Percentiles rank a stretch among this genome's conserved stretches.
Evolutionary conservation across 2,888 invertebrate genomes (phyloP).

Genomic region (Cataglyphis altisquamis): DNA sequence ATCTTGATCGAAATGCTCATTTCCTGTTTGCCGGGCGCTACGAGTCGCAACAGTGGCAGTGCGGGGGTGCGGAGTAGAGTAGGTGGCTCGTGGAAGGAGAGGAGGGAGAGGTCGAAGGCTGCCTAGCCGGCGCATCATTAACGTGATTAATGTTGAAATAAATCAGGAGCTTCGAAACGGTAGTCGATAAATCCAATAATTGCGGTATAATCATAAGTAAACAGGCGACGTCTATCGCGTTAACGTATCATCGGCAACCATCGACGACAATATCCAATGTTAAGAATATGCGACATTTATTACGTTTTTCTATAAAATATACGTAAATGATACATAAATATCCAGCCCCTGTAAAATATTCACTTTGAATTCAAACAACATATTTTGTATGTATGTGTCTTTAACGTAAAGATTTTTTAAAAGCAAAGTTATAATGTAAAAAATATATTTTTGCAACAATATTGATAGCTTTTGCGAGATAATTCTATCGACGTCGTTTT

Average conservation of each 20-base stretch:
- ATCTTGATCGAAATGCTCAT: constrained; percentile 85
- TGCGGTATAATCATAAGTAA: constrained; percentile 86
- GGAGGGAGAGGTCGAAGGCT: constrained; percentile 76
- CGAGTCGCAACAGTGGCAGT: constrained; percentile 66
- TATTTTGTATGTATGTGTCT: not conserved
- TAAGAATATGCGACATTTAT: constrained; percentile 26
- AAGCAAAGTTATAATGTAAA: not conserved
- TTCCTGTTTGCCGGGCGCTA: constrained; percentile 82
- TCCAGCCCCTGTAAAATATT: not conserved
- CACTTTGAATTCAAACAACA: not conserved
- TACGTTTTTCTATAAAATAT: constrained; percentile 10
- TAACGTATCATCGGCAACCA: constrained; percentile 73
- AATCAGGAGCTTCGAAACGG: constrained; percentile 84
- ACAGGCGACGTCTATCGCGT: constrained; percentile 78
- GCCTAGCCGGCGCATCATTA: constrained; percentile 84
- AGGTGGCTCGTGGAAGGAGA: constrained; percentile 72
- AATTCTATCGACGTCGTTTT: constrained; percentile 23
- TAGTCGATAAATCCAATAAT: constrained; percentile 86
- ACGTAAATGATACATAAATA: not conserved
- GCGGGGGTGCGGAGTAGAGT: constrained; percentile 71
- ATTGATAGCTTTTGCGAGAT: not conserved
- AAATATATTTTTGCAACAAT: not conserved
- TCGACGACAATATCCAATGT: constrained; percentile 55
- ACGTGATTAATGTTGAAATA: constrained; percentile 86
- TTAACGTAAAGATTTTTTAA: not conserved